Evolutionary conservation across 2,113 vertebrate species (phyloP).

Genomic region (Bagarius yarrelli): DNA sequence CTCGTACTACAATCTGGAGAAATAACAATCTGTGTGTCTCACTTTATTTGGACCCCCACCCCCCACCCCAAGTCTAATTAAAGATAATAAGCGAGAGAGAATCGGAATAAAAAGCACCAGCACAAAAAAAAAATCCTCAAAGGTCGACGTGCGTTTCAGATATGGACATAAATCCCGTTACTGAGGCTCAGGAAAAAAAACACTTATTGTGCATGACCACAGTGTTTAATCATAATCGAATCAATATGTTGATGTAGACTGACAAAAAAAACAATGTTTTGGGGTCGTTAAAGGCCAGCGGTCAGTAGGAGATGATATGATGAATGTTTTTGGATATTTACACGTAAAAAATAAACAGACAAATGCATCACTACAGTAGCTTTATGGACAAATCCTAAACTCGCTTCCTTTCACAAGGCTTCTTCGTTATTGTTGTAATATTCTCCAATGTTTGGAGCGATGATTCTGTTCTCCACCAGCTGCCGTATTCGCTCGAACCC

Average conservation of each 20-base stretch:
- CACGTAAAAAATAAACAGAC: too few relatives aligned
- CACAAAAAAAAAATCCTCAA: not conserved
- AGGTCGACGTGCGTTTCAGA: not conserved
- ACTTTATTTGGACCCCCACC: too few relatives aligned
- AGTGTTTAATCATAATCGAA: not conserved
- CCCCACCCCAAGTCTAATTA: too few relatives aligned
- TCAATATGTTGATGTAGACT: conserved; percentile 4
- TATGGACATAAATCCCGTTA: not conserved
- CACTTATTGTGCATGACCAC: not conserved
- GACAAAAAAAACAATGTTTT: not conserved
- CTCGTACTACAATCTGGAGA: not conserved
- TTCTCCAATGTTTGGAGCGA: conserved; percentile 65
- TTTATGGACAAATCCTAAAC: not conserved
- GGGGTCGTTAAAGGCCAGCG: not conserved
- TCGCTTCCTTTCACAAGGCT: conserved; percentile 53
- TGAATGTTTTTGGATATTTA: not conserved
- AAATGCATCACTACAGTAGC: not conserved
- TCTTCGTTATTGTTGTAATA: conserved; percentile 14
- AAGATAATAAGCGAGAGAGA: not conserved
- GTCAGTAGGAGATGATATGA: conserved; percentile 7
- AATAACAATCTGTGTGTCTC: too few relatives aligned
- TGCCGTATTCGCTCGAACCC: conserved; percentile 36
- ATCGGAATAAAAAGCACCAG: conserved; percentile 23
- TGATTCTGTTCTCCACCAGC: not conserved
- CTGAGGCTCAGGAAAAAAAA: conserved; percentile 2